phyloP scores from a whole-genome alignment of 2,888 invertebrate genomes.

The Drosophila tripunctata region DNA sequence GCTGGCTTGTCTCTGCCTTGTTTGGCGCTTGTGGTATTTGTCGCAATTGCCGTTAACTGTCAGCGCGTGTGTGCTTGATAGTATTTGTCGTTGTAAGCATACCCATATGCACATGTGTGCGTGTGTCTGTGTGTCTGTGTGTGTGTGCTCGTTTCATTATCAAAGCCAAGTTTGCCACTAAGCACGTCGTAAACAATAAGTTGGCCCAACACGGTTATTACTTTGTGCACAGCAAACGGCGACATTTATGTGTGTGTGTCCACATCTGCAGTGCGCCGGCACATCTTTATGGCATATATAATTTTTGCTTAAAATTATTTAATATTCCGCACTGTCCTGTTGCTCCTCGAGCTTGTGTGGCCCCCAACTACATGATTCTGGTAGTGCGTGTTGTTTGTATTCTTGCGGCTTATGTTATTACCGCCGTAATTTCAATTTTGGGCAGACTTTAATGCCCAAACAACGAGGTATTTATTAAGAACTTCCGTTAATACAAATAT shows the following conservation, averaged over 20 bases:
- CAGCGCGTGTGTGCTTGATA: constrained; percentile 60
- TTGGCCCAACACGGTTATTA: constrained; percentile 67
- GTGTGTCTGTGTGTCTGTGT: constrained; percentile 2
- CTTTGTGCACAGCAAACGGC: constrained; percentile 46
- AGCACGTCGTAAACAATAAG: constrained; percentile 81
- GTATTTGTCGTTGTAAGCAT: background rate
- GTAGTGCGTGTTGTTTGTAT: constrained; percentile 34
- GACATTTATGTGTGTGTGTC: constrained; percentile 36
- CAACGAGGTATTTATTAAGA: constrained; percentile 31
- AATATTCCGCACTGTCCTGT: constrained; percentile 64
- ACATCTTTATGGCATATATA: constrained; percentile 71
- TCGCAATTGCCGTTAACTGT: constrained; percentile 77
- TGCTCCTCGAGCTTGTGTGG: constrained; percentile 25
- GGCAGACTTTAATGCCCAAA: constrained; percentile 39
- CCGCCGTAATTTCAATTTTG: constrained; percentile 70
- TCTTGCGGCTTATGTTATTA: constrained; percentile 62
- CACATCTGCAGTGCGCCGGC: constrained; percentile 27
- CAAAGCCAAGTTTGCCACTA: constrained; percentile 78
- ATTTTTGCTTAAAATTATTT: constrained; percentile 74
- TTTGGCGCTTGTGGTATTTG: constrained; percentile 67
- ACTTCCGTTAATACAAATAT: constrained; percentile 42
- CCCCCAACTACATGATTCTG: constrained; percentile 7
- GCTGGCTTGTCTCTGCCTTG: constrained; percentile 18
- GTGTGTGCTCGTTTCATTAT: constrained; percentile 67
- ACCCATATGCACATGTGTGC: background rate